Evolutionary conservation across 2,113 vertebrate species (phyloP).

Genomic region (Elephas maximus): DNA sequence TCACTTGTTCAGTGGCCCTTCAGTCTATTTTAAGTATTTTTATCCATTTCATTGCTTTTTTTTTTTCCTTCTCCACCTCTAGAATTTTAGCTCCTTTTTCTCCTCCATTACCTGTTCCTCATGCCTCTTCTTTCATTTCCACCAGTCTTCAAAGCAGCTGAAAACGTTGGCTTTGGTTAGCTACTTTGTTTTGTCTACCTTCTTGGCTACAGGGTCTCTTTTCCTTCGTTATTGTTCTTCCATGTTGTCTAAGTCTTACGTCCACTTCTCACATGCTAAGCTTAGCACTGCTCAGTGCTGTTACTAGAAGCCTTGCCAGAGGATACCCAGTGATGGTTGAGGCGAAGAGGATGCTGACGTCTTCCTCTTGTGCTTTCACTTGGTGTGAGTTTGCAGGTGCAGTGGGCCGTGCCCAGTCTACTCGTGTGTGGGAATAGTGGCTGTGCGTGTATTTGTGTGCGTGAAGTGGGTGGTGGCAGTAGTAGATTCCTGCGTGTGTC

Average conservation of each 20-base stretch:
- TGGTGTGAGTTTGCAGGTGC: not conserved
- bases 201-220: not conserved
- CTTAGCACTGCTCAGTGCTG: not conserved
- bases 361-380: not conserved
- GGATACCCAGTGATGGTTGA: not conserved
- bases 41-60: constrained; percentile 21
- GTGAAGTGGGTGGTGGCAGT: not conserved
- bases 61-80: not conserved
- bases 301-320: not conserved
- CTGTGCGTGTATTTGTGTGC: not conserved
- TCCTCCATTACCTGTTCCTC: not conserved
- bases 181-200: constrained; percentile 1
- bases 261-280: not conserved
- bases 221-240: not conserved
- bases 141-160: not conserved
- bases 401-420: not conserved
- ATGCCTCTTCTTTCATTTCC: constrained; percentile 32
- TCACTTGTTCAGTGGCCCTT: constrained; percentile 7
- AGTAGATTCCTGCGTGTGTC: not conserved
- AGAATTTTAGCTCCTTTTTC: constrained; percentile 19
- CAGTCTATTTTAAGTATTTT: not conserved
- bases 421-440: not conserved
- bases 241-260: not conserved
- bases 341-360: not conserved
- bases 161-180: not conserved